phyloP scores from a whole-genome alignment of 53 echinoderm and acorn worm genomes.

The Temnopleurus reevesii region DNA sequence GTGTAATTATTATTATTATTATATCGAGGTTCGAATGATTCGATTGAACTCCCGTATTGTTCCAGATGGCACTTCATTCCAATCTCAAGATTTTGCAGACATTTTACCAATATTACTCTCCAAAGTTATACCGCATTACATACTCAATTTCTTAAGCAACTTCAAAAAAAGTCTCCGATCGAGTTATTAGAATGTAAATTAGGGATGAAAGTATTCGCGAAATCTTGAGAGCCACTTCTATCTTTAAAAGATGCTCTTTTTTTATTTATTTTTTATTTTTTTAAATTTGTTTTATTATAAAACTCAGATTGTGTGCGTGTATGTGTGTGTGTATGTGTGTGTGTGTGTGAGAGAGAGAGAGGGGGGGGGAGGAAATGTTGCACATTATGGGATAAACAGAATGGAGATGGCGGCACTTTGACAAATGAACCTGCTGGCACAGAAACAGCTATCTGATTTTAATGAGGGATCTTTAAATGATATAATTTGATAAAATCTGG shows the following conservation, averaged over 20 bases:
- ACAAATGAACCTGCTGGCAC: not conserved
- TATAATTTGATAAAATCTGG: no score
- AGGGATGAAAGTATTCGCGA: not conserved
- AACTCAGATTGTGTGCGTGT: no score
- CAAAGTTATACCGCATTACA: not conserved
- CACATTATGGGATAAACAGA: not conserved
- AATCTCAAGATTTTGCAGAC: no score
- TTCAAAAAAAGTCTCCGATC: not conserved
- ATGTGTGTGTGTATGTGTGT: no score
- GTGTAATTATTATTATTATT: no score
- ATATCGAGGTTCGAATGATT: no score
- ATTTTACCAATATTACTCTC: no score
- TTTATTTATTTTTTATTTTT: not conserved
- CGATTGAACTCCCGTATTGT: no score
- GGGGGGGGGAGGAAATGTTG: not conserved
- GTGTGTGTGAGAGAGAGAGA: no score
- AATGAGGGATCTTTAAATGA: constrained; percentile 1
- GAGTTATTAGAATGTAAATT: not conserved
- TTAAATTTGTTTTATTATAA: no score
- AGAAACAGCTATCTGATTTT: not conserved
- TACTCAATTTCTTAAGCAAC: not conserved
- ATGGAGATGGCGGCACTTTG: not conserved
- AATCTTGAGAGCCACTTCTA: not conserved
- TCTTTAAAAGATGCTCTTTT: not conserved
- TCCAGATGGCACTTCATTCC: no score